Conservation (phyloP, 1,140 invertebrate species). For the Drosophila tristis region DNA sequence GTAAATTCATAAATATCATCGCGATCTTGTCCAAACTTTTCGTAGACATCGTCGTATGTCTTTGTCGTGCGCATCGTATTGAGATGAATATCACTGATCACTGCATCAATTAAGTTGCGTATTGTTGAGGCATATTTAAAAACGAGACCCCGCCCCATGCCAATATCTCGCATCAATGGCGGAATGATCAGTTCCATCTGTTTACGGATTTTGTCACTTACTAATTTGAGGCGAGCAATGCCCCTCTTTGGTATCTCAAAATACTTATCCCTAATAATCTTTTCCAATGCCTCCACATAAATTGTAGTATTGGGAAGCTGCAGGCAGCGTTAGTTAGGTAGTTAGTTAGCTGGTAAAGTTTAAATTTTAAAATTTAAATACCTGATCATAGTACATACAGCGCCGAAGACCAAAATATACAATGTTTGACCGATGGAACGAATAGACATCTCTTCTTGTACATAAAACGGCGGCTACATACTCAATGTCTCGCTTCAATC, state of each 20-base stretch:
- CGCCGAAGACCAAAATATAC: too few relatives aligned
- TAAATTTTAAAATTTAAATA: too few relatives aligned
- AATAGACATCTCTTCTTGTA: too few relatives aligned
- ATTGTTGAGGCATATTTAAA: too few relatives aligned
- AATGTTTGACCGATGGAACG: too few relatives aligned
- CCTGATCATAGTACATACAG: too few relatives aligned
- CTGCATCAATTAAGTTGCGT: slow-evolving; percentile 36
- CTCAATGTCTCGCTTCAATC: too few relatives aligned
- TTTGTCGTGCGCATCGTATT: slow-evolving; percentile 32
- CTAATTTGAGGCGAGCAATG: slow-evolving; percentile 4
- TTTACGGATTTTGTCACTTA: slow-evolving; percentile 12
- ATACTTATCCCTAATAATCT: slow-evolving; percentile 1
- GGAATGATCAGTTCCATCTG: slow-evolving; percentile 2
- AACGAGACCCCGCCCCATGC: too few relatives aligned
- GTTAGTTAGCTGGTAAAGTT: too few relatives aligned
- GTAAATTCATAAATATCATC: slow-evolving; percentile 67
- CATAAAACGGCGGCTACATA: too few relatives aligned
- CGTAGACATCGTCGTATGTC: slow-evolving; percentile 63
- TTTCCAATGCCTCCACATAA: slow-evolving; percentile 22
- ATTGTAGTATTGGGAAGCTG: slow-evolving; percentile 36
- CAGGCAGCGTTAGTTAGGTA: too few relatives aligned
- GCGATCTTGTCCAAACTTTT: slow-evolving; percentile 46
- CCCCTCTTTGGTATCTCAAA: slow-evolving; percentile 20
- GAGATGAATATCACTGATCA: slow-evolving; percentile 48
- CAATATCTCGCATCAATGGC: too few relatives aligned